Base-by-base conservation (phyloP, 2,113 vertebrate species). In the Epinephelus lanceolatus region DNA sequence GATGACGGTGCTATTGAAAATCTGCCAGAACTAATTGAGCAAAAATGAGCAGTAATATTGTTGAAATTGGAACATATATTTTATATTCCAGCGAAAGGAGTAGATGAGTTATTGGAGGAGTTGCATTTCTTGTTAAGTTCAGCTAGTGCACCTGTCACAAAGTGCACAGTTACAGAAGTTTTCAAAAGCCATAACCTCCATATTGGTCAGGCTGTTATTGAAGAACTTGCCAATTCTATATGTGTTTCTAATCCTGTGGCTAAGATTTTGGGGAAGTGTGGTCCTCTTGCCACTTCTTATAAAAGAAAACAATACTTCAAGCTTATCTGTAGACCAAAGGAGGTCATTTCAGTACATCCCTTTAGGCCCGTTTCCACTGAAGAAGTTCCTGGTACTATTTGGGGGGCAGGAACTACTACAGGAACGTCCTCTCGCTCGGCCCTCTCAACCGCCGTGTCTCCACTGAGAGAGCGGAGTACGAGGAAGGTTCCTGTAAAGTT, bases 41-140 rank as follows among this genome's bases (percentile, higher is more conserved):
- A 1, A 4, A 57, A 57, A 68, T n/a, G 59, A n/a, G 62, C 63
- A 9, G 62, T 18, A 15, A 30, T 68, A 47, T 68, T 77, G 17
- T 57, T 76, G 30, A 65, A 65, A 65, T 76, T 76, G 10, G 74
- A 76, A 56, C 51, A 76, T 55, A 66, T 76, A 55, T 66, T 66
- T 55, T 21, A 76, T 76, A 40, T 65, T 53, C 73, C 60, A 40
- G 21, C 73, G 52, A 72, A 57, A 73, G 40, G 9, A 60, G 40
- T 73, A 19, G 56, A 60, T 60, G 40, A 61, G 27, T 60, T 60
- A 71, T 57, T 57, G 15, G 56, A 73, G 3, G 69, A 71, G 30
- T 55, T 66, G 5, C 61, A 76, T 40, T 76, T 76, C 42, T 23
- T 74, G 56, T 3, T 53, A 25, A 62, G 47, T 53, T 76, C 72